A percentile compares a stretch with the other conserved stretches of the same genome.
phyloP scores from a whole-genome alignment of 2,797 vertebrate species.

The Chelmon rostratus region DNA sequence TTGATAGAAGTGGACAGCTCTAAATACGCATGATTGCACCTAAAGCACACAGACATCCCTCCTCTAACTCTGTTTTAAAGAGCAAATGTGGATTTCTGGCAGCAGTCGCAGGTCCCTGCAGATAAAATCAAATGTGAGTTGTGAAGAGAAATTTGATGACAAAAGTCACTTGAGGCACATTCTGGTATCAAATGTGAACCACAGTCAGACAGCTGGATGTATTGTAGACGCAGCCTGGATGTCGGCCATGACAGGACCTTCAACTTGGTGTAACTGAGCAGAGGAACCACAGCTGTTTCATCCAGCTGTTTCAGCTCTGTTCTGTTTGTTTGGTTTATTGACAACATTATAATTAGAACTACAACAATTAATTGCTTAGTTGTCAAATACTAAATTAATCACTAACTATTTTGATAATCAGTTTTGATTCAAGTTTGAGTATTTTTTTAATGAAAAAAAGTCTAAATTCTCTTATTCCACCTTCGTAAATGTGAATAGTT shows the following conservation, averaged over 20 bases:
- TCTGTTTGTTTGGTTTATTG: background rate
- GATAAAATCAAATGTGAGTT: constrained; percentile 34
- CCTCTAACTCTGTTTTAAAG: background rate
- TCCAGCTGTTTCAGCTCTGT: constrained; percentile 10
- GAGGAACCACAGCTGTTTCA: constrained; percentile 10
- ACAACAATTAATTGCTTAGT: no score
- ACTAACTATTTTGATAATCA: no score
- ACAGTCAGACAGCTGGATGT: constrained; percentile 42
- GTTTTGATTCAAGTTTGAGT: no score
- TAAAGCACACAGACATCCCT: constrained; percentile 2
- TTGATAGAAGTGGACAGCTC: background rate
- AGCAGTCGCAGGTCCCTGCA: constrained; percentile 3
- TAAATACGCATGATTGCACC: background rate
- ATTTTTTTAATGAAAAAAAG: no score
- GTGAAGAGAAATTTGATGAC: constrained; percentile 42
- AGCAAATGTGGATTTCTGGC: constrained; percentile 10
- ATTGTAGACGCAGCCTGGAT: constrained; percentile 39
- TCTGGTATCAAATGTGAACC: constrained; percentile 36
- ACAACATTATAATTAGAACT: background rate
- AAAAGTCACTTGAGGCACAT: constrained; percentile 46
- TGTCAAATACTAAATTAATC: no score
- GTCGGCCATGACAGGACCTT: constrained; percentile 13
- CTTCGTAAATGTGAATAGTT: no score
- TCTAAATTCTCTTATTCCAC: no score
- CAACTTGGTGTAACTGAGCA: constrained; percentile 23